Conservation (phyloP, 2,113 vertebrate species). For the Numida meleagris region DNA sequence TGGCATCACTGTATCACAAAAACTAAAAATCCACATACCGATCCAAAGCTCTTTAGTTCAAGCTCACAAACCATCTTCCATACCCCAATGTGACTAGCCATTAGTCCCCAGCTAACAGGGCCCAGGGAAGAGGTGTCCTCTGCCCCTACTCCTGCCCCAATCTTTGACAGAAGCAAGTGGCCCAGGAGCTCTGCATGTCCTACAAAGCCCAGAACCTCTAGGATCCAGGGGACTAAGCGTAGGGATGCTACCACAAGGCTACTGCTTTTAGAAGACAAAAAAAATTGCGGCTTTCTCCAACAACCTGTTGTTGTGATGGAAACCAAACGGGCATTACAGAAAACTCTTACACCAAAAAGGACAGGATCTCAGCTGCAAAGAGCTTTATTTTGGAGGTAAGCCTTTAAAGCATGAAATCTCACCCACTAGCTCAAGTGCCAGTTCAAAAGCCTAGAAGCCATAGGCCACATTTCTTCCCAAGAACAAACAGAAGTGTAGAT, state of each 20-base stretch:
- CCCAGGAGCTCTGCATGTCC: neutral
- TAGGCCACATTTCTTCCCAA: neutral
- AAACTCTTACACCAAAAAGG: neutral
- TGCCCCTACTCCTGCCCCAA: neutral
- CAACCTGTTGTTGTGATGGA: neutral
- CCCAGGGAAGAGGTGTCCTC: neutral
- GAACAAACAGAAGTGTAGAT: neutral
- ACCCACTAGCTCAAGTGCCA: neutral
- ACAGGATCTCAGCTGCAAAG: neutral
- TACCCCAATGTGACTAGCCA: fast-evolving
- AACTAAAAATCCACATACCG: fast-evolving
- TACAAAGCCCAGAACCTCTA: neutral
- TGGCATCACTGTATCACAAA: neutral
- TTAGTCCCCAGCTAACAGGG: neutral
- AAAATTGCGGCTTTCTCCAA: neutral
- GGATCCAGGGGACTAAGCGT: neutral
- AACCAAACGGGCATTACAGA: neutral
- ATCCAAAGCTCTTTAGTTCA: neutral
- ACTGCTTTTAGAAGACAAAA: neutral
- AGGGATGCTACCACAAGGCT: neutral
- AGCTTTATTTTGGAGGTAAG: neutral
- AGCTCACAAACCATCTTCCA: neutral
- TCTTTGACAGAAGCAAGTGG: neutral
- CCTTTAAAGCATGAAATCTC: neutral
- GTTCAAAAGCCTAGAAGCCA: neutral